Conservation (phyloP, 2,888 invertebrate species). For the Drosophila paucipuncta region DNA sequence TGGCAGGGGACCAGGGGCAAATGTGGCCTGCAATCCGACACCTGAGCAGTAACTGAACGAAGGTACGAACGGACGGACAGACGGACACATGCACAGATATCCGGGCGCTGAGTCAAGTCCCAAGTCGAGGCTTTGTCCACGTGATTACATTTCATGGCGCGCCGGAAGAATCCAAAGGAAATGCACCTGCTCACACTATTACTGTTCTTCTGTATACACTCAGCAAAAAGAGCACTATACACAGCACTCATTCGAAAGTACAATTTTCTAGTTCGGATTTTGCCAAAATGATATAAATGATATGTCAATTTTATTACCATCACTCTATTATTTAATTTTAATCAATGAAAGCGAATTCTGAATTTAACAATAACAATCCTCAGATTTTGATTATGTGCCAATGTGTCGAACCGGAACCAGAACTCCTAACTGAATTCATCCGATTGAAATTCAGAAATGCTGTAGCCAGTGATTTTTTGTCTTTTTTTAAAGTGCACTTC, state of each 20-base stretch:
- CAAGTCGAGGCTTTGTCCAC: conserved; percentile 51
- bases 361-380: not conserved
- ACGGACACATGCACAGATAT: conserved; percentile 23
- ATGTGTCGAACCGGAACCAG: not conserved
- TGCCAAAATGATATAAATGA: not conserved
- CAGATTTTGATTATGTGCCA: not conserved
- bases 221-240: not conserved
- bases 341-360: not conserved
- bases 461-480: no score
- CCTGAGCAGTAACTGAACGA: conserved; percentile 20
- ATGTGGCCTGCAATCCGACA: conserved; percentile 47
- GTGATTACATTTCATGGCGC: conserved; percentile 66
- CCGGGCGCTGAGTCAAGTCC: conserved; percentile 29
- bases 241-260: not conserved
- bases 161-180: conserved; percentile 67
- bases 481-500: no score
- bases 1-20: not conserved
- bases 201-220: conserved; percentile 1
- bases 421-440: not conserved
- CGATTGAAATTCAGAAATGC: not conserved
- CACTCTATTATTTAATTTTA: not conserved
- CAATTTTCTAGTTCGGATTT: not conserved
- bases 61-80: not conserved
- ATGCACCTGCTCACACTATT: conserved; percentile 31
- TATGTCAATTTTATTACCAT: not conserved